Percentiles rank a stretch among this genome's conserved stretches.
phyloP scores from a whole-genome alignment of 2,113 vertebrate genomes.

The Cyphomyrus discorhynchus region DNA sequence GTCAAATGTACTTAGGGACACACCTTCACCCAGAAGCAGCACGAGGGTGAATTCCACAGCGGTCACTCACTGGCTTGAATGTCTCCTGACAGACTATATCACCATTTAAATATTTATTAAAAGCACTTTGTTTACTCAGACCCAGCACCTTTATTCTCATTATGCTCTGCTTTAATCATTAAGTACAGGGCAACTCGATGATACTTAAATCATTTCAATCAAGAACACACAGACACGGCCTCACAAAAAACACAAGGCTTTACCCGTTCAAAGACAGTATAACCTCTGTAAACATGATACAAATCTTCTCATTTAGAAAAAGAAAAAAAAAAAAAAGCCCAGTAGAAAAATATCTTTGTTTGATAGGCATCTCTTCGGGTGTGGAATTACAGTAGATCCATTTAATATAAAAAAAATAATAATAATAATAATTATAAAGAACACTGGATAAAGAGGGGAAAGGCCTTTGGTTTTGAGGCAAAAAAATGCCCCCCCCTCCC shows the following conservation, averaged over 20 bases:
- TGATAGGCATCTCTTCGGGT: conserved; percentile 44
- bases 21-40: neutral
- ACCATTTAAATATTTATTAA: neutral
- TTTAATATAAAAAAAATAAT: conserved; percentile 47
- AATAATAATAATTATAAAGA: conserved; percentile 52
- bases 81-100: neutral
- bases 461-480: conserved; percentile 60
- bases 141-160: neutral
- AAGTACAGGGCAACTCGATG: neutral
- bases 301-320: conserved; percentile 54
- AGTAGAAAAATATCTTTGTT: conserved; percentile 65
- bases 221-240: neutral
- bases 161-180: neutral
- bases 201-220: neutral
- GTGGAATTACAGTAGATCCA: conserved; percentile 49
- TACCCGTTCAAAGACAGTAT: conserved; percentile 47
- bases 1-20: neutral
- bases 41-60: neutral
- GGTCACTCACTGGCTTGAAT: neutral
- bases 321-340: conserved; percentile 40
- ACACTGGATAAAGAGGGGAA: conserved; percentile 46
- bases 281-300: conserved; percentile 64
- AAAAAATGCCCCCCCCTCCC: conserved; percentile 24
- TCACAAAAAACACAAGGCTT: neutral
- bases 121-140: neutral